Evolutionary conservation across 2,888 invertebrate species (phyloP), one percentile per base, ranked within the genome.

Genomic region (Corythucha ciliata): DNA sequence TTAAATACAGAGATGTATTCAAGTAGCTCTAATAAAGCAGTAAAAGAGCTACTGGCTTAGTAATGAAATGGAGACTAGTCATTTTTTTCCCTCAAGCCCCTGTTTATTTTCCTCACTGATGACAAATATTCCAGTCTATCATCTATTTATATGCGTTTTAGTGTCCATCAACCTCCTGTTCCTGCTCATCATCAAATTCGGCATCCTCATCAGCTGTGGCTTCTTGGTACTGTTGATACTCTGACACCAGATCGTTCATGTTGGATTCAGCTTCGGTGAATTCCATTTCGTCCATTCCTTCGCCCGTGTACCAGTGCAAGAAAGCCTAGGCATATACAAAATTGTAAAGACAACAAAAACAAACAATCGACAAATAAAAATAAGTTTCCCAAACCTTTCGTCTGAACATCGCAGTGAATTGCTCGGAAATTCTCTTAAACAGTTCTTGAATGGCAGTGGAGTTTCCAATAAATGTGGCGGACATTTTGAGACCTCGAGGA

Each of bases 301-400:
- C 80, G 22, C 80, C 79, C 24, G 79, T 80, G 69, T 80, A 81
- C 80, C 80, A 81, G 75, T 86, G 86, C 69, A 78, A 74, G 77
- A 79, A 86, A 69, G 73, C 91, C 73, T 75, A n/a, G n/a, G n/a
- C n/a, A n/a, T n/a, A n/a, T n/a, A n/a, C n/a, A n/a, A n/a, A n/a
- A n/a, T n/a, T n/a, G n/a, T n/a, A n/a, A n/a, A n/a, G n/a, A n/a
- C n/a, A n/a, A n/a, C n/a, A n/a, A n/a, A n/a, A n/a, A n/a, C n/a
- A n/a, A n/a, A n/a, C n/a, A n/a, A n/a, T n/a, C n/a, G n/a, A n/a
- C n/a, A n/a, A n/a, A n/a, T n/a, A n/a, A n/a, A n/a, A n/a, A n/a
- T n/a, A n/a, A n/a, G n/a, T n/a, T n/a, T n/a, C n/a, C n/a, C n/a
- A n/a, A n/a, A 50, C 93, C 48, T 63, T 63, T 42, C 63, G 48